These are phyloP conservation scores for Rhombomys opimus DNA, from an alignment of 2,113 vertebrate species.

Conservation along the genomic window DNA sequence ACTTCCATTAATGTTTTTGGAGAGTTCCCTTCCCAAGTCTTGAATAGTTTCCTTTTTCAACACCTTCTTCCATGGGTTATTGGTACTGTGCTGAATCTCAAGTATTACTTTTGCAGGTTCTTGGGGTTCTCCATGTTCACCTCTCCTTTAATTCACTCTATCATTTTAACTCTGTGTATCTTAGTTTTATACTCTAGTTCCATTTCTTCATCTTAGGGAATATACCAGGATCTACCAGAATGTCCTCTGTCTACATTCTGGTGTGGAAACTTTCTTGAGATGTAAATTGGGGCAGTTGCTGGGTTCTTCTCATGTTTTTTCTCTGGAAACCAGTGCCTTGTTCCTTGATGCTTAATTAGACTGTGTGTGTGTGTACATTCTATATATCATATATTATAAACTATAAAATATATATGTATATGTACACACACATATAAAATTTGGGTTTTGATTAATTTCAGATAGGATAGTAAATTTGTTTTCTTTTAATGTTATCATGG, in stretches of 20 bases:
- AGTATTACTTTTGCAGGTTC: not conserved
- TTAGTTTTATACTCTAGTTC: not conserved
- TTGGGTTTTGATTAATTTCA: conserved; percentile 52
- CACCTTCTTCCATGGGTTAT: not conserved
- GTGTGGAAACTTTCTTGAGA: not conserved
- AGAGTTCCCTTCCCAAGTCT: not conserved
- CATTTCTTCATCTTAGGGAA: conserved; percentile 1
- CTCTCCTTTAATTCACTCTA: not conserved
- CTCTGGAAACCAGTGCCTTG: not conserved
- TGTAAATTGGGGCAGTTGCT: not conserved
- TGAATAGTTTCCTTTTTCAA: not conserved
- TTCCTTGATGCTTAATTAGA: not conserved
- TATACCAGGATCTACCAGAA: not conserved
- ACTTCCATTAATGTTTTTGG: not conserved
- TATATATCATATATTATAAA: not conserved
- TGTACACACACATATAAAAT: not conserved
- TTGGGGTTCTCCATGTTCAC: not conserved
- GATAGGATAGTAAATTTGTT: conserved; percentile 12
- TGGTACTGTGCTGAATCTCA: not conserved
- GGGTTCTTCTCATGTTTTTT: not conserved
- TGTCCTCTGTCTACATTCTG: not conserved
- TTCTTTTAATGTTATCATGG: conserved; percentile 7
- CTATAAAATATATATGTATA: not conserved
- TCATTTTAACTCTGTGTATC: not conserved
- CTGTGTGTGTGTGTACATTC: not conserved